Evolutionary conservation across 2,797 vertebrate species (phyloP).

Genomic region (Pseudomugil tenellus): DNA sequence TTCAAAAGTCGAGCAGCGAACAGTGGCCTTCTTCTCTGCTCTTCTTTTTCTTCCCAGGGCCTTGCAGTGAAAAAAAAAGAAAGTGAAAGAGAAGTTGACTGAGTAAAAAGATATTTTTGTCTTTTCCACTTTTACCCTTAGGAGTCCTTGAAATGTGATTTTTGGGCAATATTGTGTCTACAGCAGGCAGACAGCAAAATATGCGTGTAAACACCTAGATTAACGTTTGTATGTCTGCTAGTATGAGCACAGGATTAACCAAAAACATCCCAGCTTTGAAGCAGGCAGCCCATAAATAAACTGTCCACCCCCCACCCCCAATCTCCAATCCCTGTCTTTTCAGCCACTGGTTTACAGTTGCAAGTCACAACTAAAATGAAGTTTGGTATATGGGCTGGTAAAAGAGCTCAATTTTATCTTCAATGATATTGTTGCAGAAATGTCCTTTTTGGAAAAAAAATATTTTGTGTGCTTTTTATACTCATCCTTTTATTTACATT

Average conservation of each 20-base stretch:
- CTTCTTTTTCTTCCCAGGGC: slow-evolving; percentile 71
- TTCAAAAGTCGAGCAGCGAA: slow-evolving; percentile 82
- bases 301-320: slow-evolving; percentile 39
- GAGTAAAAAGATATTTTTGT: slow-evolving; percentile 54
- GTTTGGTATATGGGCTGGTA: slow-evolving; percentile 30
- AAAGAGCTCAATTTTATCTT: slow-evolving; percentile 41
- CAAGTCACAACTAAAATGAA: slow-evolving; percentile 30
- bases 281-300: slow-evolving; percentile 65
- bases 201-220: slow-evolving; percentile 62
- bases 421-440: slow-evolving; percentile 4
- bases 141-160: slow-evolving; percentile 42
- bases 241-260: slow-evolving; percentile 65
- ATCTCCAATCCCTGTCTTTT: slow-evolving; percentile 63
- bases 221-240: slow-evolving; percentile 67
- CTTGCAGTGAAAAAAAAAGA: slow-evolving; percentile 42
- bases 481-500: slow-evolving; percentile 5
- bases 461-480: neutral
- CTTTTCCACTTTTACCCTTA: slow-evolving; percentile 37
- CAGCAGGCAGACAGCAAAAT: slow-evolving; percentile 49
- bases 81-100: slow-evolving; percentile 41
- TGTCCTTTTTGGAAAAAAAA: no score
- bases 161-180: slow-evolving; percentile 50
- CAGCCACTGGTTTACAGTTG: slow-evolving; percentile 54
- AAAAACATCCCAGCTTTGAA: slow-evolving; percentile 69
- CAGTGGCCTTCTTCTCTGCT: slow-evolving; percentile 74